Evolutionary conservation across 1,140 invertebrate species (phyloP).

Genomic region (Belonocnema kinseyi): DNA sequence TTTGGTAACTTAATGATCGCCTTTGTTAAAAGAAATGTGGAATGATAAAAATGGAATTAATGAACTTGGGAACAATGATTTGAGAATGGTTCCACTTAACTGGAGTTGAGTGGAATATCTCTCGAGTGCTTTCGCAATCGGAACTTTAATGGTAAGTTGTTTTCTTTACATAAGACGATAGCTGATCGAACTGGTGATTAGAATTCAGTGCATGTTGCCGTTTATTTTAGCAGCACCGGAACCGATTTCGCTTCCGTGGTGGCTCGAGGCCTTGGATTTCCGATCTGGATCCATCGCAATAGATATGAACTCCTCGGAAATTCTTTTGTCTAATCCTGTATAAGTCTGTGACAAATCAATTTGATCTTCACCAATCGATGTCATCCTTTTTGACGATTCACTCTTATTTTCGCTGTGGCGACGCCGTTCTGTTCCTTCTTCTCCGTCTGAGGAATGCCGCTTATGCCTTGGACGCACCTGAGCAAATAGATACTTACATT

Average conservation of each 20-base stretch:
- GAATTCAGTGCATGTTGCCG: conserved; percentile 13
- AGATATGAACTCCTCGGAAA: conserved; percentile 78
- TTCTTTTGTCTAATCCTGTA: conserved; percentile 78
- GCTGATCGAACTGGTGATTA: neutral
- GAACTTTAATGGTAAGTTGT: conserved; percentile 8
- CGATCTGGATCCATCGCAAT: conserved; percentile 74
- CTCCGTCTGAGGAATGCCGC: conserved; percentile 41
- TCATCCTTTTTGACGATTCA: conserved; percentile 60
- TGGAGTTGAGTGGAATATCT: neutral
- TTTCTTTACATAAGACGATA: conserved; percentile 15
- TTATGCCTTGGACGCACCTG: conserved; percentile 42
- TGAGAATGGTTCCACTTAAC: neutral
- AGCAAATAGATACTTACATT: neutral
- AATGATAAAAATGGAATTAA: neutral
- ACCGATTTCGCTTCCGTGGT: conserved; percentile 68
- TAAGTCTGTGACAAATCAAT: conserved; percentile 76
- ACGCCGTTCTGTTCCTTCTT: conserved; percentile 61
- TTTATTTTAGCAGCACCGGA: conserved; percentile 26
- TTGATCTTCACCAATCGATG: conserved; percentile 66
- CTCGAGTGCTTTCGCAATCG: neutral
- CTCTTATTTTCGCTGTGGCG: conserved; percentile 58
- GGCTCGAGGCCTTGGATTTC: conserved; percentile 70
- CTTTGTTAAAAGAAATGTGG: neutral
- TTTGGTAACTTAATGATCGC: neutral
- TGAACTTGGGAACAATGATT: neutral